These are phyloP conservation scores for Epinotia ramella DNA, from an alignment of 2,888 invertebrate genomes.

Conservation along the genomic window DNA sequence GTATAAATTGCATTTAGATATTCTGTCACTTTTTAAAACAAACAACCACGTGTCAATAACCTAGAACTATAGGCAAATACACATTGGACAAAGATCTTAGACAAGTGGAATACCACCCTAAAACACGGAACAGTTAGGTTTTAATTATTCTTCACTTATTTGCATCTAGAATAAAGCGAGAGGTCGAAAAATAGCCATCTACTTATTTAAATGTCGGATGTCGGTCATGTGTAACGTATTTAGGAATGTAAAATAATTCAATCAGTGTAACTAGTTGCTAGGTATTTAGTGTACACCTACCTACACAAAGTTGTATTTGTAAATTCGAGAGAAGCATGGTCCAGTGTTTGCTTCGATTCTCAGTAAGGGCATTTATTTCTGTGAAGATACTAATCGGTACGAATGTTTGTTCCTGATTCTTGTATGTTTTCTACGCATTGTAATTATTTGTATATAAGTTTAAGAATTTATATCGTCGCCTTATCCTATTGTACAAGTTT, in stretches of 20 bases:
- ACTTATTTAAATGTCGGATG: slow-evolving; percentile 25
- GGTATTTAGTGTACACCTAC: not conserved
- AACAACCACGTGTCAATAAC: slow-evolving; percentile 5
- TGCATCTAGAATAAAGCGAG: slow-evolving; percentile 5
- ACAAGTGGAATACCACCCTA: too few relatives aligned
- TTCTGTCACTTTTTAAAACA: slow-evolving; percentile 14
- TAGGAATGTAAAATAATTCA: not conserved
- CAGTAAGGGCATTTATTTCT: too few relatives aligned
- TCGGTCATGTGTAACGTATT: slow-evolving; percentile 17
- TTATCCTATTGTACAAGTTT: too few relatives aligned
- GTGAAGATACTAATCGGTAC: too few relatives aligned
- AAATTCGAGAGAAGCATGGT: not conserved
- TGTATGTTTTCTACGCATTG: too few relatives aligned
- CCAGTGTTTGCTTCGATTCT: too few relatives aligned
- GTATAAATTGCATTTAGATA: slow-evolving; percentile 17
- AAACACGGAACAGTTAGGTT: not conserved
- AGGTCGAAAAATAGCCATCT: slow-evolving; percentile 1
- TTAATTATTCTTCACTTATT: slow-evolving; percentile 12
- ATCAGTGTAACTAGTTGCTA: not conserved
- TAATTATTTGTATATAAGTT: too few relatives aligned
- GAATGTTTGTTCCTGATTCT: too few relatives aligned
- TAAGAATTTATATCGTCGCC: too few relatives aligned
- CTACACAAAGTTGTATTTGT: not conserved
- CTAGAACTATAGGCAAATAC: not conserved
- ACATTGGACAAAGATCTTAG: too few relatives aligned